A percentile compares a stretch with the other conserved stretches of the same genome.
phyloP scores from a whole-genome alignment of 2,113 vertebrate genomes.

The Proteles cristata region DNA sequence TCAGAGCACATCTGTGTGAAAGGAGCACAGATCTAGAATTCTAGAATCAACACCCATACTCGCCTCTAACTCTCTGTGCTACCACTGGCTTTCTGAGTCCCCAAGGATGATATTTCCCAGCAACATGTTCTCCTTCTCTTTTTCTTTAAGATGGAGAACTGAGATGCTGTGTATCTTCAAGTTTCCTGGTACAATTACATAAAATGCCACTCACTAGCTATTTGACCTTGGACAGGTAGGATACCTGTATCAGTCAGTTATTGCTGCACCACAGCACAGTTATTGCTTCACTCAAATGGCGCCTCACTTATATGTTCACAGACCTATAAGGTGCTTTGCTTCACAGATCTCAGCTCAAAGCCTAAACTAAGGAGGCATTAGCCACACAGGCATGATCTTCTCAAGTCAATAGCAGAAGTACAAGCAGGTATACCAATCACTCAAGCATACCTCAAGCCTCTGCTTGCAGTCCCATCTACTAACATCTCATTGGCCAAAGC shows the following conservation, averaged over 20 bases:
- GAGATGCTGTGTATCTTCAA: neutral
- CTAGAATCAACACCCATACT: neutral
- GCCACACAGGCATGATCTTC: neutral
- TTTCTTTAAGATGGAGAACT: neutral
- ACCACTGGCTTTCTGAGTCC: neutral
- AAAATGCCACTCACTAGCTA: neutral
- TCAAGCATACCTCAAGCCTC: neutral
- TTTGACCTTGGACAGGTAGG: neutral
- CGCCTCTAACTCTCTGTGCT: neutral
- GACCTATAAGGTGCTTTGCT: too few species aligned
- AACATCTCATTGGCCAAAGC: neutral
- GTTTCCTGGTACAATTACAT: neutral
- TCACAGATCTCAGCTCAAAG: neutral
- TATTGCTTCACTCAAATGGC: too few species aligned
- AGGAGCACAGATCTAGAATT: neutral
- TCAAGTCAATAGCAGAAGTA: neutral
- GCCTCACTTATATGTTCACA: fast-evolving
- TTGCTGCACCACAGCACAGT: neutral
- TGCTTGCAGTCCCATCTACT: neutral
- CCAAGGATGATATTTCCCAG: neutral
- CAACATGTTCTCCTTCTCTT: fast-evolving
- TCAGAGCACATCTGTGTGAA: neutral
- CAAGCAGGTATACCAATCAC: neutral
- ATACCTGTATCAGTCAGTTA: neutral
- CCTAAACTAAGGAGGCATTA: neutral